Evolutionary conservation across 1,140 invertebrate species (phyloP), one percentile per base, ranked within the genome.

Genomic region (Ceratosolen fusciceps): DNA sequence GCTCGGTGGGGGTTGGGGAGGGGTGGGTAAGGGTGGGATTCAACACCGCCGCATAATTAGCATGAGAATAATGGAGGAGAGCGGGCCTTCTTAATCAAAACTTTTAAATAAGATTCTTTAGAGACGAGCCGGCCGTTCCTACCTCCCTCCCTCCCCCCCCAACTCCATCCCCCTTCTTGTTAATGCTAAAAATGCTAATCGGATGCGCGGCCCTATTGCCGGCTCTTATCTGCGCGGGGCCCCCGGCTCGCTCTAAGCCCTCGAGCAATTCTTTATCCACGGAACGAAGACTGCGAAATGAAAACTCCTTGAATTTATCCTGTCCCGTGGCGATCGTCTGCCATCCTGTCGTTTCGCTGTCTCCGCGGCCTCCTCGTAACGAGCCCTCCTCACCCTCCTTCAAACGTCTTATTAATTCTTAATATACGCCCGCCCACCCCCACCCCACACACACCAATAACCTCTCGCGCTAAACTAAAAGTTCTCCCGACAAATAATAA

Each of bases 71-170:
- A 88, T 88, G 68, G 77, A 21, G 14, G 16, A 37, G 16, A 37
- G 70, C 52, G 58, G 75, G 84, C 74, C 84, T 85, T 88, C 87
- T 87, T 88, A 88, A 88, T 88, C 87, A 88, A 88, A 88, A 87
- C 85, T 88, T 88, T 88, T 88, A 88, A 88, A 88, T 87, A 83
- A 83, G 84, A 88, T 88, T 86, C 77, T 77, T 65, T 43, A 39
- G n/a, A 49, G 21, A 19, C 14, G 47, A 43, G n/a, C 26, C 24
- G 3, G 9, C 7, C 43, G 16, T 47, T 70, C 34, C 3, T 16
- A n/a, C 1, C 3, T 37, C 19, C n/a, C 31, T 65, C n/a, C 37
- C 37, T 34, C 21, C 4, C 60, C 8, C 21, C 37, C n/a, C 37
- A 37, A 19, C 21, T 19, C 60, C 8, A 19, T 65, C n/a, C 58